Conservation (phyloP, 2,113 vertebrate genomes). For the Elanoides forficatus region DNA sequence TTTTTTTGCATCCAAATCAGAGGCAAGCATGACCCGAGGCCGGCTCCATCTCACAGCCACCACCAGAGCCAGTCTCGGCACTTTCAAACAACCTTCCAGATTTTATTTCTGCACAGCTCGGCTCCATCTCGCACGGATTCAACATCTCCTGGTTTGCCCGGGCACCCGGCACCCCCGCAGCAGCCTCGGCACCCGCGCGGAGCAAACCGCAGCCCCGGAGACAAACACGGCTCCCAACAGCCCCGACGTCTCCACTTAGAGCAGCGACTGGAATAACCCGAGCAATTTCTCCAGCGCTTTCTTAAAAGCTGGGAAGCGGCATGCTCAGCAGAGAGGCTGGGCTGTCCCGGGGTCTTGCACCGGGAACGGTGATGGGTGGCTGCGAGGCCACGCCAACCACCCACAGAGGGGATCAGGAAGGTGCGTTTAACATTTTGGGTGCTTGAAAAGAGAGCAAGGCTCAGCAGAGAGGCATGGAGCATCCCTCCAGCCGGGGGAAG, state of each 20-base stretch:
- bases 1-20: neutral
- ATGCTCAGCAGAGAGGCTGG: accelerated
- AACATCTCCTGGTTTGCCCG: neutral
- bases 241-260: neutral
- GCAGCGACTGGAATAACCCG: neutral
- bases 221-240: accelerated
- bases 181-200: accelerated
- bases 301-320: neutral
- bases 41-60: neutral
- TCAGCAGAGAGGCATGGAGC: neutral
- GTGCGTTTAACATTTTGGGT: accelerated
- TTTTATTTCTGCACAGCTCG: neutral
- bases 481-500: neutral
- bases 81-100: neutral
- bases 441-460: neutral
- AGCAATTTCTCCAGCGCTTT: neutral
- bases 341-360: neutral
- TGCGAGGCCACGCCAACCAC: accelerated
- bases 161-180: neutral
- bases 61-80: accelerated
- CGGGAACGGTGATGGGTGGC: accelerated
- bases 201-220: neutral
- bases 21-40: neutral
- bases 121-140: neutral
- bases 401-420: neutral